These are phyloP conservation scores for Puma concolor DNA, from an alignment of 2,113 vertebrate genomes.

Conservation along the genomic window DNA sequence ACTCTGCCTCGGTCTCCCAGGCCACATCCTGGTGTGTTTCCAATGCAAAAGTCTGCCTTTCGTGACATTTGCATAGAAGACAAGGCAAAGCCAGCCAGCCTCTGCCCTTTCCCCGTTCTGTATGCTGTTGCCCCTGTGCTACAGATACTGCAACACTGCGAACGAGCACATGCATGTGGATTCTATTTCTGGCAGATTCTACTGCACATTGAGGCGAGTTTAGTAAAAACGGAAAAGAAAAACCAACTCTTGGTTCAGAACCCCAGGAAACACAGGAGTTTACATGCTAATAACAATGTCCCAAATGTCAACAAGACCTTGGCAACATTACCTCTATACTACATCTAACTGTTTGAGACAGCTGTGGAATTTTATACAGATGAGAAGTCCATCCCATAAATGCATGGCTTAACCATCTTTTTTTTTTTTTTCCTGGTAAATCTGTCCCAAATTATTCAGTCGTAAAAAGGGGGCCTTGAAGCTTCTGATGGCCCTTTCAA, in stretches of 20 bases:
- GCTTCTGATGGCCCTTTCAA: neutral
- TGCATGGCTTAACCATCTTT: neutral
- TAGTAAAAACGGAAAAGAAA: neutral
- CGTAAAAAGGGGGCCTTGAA: neutral
- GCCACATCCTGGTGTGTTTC: neutral
- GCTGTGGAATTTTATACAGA: neutral
- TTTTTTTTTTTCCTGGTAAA: neutral
- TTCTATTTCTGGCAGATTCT: neutral
- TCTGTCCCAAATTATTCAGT: neutral
- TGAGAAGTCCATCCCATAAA: neutral
- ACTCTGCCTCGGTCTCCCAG: neutral
- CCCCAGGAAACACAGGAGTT: neutral
- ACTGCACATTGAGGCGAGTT: neutral
- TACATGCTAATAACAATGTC: neutral
- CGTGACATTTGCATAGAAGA: fast-evolving
- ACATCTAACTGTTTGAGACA: neutral
- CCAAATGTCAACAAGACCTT: neutral
- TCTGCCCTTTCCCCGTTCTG: neutral
- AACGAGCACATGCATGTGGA: fast-evolving
- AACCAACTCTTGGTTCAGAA: neutral
- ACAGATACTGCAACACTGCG: fast-evolving
- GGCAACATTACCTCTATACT: fast-evolving
- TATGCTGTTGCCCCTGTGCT: neutral
- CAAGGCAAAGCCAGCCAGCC: neutral
- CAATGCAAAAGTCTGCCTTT: neutral